These are phyloP conservation scores for Hippasteria phrygiana DNA, from an alignment of 53 echinoderm and acorn worm species.

Conservation along the genomic window DNA sequence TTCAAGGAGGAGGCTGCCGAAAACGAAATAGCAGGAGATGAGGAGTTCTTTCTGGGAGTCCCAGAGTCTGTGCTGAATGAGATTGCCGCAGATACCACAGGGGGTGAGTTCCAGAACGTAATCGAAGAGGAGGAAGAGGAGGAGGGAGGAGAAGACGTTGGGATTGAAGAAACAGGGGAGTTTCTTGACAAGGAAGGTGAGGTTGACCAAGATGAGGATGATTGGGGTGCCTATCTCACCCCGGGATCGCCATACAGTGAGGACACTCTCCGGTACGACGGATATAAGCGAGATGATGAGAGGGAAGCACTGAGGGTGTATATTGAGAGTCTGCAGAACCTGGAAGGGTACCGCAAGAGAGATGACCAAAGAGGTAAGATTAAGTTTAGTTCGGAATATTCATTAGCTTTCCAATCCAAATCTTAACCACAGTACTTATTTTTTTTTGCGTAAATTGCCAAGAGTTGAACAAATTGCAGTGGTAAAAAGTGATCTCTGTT, in stretches of 20 bases:
- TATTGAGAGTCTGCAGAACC: constrained; percentile 55
- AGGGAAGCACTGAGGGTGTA: constrained; percentile 53
- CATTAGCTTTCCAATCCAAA: too few species aligned
- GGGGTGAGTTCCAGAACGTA: constrained; percentile 1
- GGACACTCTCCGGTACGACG: constrained; percentile 47
- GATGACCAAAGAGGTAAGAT: constrained; percentile 22
- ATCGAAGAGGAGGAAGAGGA: constrained; percentile 19
- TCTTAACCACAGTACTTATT: too few species aligned
- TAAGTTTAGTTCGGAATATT: too few species aligned
- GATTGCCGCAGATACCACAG: not conserved
- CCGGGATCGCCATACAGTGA: constrained; percentile 36
- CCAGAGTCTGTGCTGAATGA: constrained; percentile 2
- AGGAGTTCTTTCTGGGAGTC: constrained; percentile 3
- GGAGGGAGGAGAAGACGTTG: constrained; percentile 1
- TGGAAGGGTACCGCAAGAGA: constrained; percentile 61
- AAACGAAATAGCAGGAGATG: not conserved
- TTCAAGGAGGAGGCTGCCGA: constrained; percentile 45
- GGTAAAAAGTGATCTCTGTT: too few species aligned
- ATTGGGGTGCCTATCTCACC: constrained; percentile 31
- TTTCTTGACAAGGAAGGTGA: constrained; percentile 27
- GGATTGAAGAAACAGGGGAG: constrained; percentile 14
- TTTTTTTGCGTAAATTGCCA: too few species aligned
- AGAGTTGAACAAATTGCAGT: too few species aligned
- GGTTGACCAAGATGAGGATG: not conserved
- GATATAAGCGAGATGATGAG: constrained; percentile 60